A percentile compares a stretch with the other conserved stretches of the same genome.
Evolutionary conservation across 2,888 invertebrate genomes (phyloP).

Genomic region (Tipula unca): DNA sequence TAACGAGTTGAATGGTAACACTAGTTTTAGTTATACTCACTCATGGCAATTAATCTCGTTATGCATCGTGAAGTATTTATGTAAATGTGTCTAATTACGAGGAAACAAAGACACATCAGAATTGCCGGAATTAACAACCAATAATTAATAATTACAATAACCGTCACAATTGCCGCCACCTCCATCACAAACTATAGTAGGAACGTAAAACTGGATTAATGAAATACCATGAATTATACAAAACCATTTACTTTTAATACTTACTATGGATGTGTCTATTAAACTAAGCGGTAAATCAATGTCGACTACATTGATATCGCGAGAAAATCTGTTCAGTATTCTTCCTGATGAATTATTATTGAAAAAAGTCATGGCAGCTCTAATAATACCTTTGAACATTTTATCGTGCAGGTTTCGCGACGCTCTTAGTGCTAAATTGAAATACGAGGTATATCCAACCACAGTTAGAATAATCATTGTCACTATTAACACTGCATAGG

Average conservation of each 20-base stretch:
- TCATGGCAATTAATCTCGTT: conserved; percentile 41
- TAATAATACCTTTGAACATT: conserved; percentile 67
- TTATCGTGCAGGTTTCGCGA: conserved; percentile 66
- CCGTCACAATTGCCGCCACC: conserved; percentile 47
- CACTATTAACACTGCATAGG: conserved; percentile 37
- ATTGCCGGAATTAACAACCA: conserved; percentile 53
- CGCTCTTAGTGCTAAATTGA: conserved; percentile 63
- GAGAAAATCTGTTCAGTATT: conserved; percentile 66
- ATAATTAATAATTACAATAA: conserved; percentile 55
- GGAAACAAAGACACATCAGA: conserved; percentile 50
- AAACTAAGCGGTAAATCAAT: conserved; percentile 51
- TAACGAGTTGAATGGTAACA: conserved; percentile 9
- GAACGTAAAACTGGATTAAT: too few relatives aligned
- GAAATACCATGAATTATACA: neutral
- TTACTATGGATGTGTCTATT: conserved; percentile 52
- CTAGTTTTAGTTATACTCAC: conserved; percentile 30
- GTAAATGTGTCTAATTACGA: conserved; percentile 48
- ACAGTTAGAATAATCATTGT: conserved; percentile 44
- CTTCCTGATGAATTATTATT: conserved; percentile 63
- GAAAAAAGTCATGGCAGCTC: conserved; percentile 67
- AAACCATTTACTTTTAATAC: conserved; percentile 26
- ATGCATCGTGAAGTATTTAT: conserved; percentile 48
- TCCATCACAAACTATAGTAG: conserved; percentile 36
- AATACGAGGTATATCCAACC: conserved; percentile 55
- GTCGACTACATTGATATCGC: conserved; percentile 60